Conservation (phyloP, 1,140 invertebrate genomes). For the Octopus sinensis region DNA sequence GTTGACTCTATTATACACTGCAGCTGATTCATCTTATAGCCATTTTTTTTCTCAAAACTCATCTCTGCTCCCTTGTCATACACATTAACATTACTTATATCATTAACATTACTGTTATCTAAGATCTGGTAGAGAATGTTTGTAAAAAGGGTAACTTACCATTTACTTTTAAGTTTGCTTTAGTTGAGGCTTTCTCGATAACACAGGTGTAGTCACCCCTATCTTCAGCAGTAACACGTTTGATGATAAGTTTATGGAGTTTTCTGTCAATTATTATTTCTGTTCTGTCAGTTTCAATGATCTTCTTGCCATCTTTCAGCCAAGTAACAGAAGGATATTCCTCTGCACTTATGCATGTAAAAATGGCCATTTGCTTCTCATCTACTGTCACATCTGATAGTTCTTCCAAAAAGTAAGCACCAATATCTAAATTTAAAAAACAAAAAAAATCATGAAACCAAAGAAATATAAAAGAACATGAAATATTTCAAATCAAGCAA, state of each 20-base stretch:
- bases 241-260: constrained; percentile 58
- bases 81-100: too few relatives aligned
- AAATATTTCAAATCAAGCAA: too few relatives aligned
- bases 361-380: constrained; percentile 39
- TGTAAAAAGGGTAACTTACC: constrained; percentile 18
- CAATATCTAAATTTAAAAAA: too few relatives aligned
- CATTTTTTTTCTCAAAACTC: too few relatives aligned
- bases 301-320: constrained; percentile 70
- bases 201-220: constrained; percentile 57
- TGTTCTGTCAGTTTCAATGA: constrained; percentile 37
- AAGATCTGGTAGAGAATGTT: too few relatives aligned
- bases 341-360: constrained; percentile 66
- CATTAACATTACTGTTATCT: too few relatives aligned
- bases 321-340: constrained; percentile 76
- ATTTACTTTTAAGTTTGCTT: constrained; percentile 33
- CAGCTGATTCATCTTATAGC: too few relatives aligned
- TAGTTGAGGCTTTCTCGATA: constrained; percentile 33
- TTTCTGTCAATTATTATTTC: neutral
- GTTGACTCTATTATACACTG: too few relatives aligned
- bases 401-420: constrained; percentile 39
- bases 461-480: too few relatives aligned
- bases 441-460: too few relatives aligned
- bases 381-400: constrained; percentile 39
- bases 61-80: too few relatives aligned
- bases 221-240: constrained; percentile 75